These are phyloP conservation scores for Chloroceryle inda DNA, from an alignment of 2,797 vertebrate genomes.

Conservation along the genomic window DNA sequence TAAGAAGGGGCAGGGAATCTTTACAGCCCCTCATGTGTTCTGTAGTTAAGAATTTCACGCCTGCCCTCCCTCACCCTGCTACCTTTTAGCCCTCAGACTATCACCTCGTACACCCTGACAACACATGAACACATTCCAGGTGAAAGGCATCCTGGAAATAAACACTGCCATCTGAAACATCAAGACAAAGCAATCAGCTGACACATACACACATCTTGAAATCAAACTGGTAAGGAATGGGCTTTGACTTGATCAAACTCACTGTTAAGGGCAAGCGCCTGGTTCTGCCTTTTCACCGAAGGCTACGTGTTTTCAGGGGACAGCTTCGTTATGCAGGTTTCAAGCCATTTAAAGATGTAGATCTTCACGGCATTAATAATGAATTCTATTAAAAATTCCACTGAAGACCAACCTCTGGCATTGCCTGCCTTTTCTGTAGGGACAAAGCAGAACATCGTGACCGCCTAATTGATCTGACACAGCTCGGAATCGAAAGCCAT, in stretches of 20 bases:
- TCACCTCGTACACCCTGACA: neutral
- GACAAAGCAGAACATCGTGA: neutral
- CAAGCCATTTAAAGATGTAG: neutral
- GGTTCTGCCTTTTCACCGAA: neutral
- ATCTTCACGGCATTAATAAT: neutral
- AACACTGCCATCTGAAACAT: neutral
- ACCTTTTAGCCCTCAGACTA: neutral
- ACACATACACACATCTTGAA: neutral
- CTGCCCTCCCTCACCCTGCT: neutral
- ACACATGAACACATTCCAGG: neutral
- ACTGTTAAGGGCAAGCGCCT: accelerated
- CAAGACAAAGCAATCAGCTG: neutral
- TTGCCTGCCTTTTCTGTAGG: neutral
- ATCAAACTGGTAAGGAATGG: too few species aligned
- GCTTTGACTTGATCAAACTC: neutral
- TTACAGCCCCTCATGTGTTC: neutral
- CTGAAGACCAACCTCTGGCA: neutral
- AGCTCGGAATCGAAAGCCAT: neutral
- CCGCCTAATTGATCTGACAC: accelerated
- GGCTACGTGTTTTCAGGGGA: neutral
- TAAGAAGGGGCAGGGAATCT: neutral
- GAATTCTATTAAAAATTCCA: neutral
- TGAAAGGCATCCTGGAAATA: neutral
- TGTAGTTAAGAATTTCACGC: neutral
- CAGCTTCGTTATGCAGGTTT: neutral